Evolutionary conservation across 1,140 invertebrate species (phyloP), one percentile per base, ranked within the genome.

Genomic region (Bombus soroeensis): DNA sequence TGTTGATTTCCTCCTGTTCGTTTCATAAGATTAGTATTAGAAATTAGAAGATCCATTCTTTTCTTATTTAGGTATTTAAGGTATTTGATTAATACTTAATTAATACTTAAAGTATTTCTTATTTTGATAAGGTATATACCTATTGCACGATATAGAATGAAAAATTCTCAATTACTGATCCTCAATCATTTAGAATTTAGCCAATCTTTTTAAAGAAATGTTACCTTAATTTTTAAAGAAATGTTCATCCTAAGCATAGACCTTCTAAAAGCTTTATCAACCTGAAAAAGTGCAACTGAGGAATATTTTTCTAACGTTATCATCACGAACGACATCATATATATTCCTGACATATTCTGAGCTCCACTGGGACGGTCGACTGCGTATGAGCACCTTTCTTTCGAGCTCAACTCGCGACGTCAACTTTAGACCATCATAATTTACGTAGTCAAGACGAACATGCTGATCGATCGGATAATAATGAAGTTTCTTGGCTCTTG

Each of bases 301-400:
- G 3, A 18, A 43, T 32, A 64, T 78, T 41, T 64, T 32, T 78
- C 37, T 43, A 10, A 32, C 37, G 76, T 18, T 39, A 15, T 28
- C 39, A 1, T 64, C n/a, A 18, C 10, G 15, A 39, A n/a, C n/a
- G 59, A 22, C 76, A 13, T 32, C 59, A 28, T 68, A 79, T 18
- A 39, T 74, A 64, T 47, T 74, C 71, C 13, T 64, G 80, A 73
- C 57, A 47, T 22, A 74, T 47, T 47, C 41, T 41, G 22, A 57
- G 25, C 80, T 72, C 25, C 28, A 18, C 8, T 25, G 39, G 18
- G n/a, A 74, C 32, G 32, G n/a, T 47, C n/a, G 22, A 32, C 12
- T 47, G 41, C 71, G 37, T 62, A 37, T 18, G 68, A 80, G 57
- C 68, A n/a, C 43, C 25, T 64, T 64, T 47, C 71, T 53, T 43